Evolutionary conservation across 2,888 invertebrate genomes (phyloP), one percentile per base, ranked within the genome.

Genomic region (Plebejus melissa): DNA sequence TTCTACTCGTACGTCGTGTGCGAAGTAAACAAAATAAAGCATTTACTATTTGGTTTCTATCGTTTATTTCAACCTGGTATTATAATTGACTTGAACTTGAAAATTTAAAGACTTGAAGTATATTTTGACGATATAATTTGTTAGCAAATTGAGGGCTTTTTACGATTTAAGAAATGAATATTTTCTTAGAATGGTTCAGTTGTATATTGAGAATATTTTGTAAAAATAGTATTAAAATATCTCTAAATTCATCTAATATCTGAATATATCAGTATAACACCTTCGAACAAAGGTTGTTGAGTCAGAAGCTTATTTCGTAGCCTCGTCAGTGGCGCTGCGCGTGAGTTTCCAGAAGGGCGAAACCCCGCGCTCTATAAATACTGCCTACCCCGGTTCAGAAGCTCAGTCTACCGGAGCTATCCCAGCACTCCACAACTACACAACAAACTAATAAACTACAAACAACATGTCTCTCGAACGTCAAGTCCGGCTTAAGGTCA

Each of bases 401-500:
- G 88, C 91, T 94, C 92, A 94, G 93, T 93, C 91, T 92, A 86
- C 83, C 87, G 83, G 86, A 86, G 92, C 87, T 83, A 83, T 84
- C 83, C 83, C 82, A 85, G 88, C 85, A 86, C 83, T 81, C 84
- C 83, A 83, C 84, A 83, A 83, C 85, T 83, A 84, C 81, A 85
- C 82, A 84, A 83, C 83, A 79, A 80, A 84, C 86, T 85, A 84
- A 83, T 83, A 79, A 80, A 84, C 86, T 85, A 88, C 94, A 89
- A 94, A 88, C 94, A 89, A 94, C 88, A 98, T 98, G 98, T 97
- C 98, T 96, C 95, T 98, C 93, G 97, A 98, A 96, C 96, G 98
- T 94, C 97, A 97, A 95, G 97, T 98, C 94, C 96, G 96, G 90
- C 96, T 96, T 89, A 98, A 98, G 97, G 97, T 98, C 91, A 94